Percentiles rank a stretch among this genome's conserved stretches.
phyloP scores from a whole-genome alignment of 2,888 invertebrate genomes.

The Torymus auratus region DNA sequence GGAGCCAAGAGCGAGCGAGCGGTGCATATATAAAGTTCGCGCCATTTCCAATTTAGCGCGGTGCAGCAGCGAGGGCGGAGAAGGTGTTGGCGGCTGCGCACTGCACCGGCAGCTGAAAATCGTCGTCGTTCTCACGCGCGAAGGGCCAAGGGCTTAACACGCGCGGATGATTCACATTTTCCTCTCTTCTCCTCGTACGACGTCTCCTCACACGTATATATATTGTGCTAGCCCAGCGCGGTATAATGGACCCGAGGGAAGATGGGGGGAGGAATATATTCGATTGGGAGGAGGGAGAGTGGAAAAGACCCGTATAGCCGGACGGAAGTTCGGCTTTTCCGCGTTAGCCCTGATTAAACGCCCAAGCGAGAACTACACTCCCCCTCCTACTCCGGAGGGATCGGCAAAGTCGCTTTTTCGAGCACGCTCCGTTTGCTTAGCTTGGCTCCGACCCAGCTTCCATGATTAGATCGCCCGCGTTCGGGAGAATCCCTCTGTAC shows the following conservation, averaged over 20 bases:
- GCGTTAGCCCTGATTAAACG: constrained; percentile 54
- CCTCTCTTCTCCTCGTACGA: not conserved
- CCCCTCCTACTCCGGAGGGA: constrained; percentile 7
- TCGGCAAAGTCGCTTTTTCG: constrained; percentile 27
- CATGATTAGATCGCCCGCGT: constrained; percentile 67
- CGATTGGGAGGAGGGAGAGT: constrained; percentile 18
- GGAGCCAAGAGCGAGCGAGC: not conserved
- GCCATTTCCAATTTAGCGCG: constrained; percentile 51
- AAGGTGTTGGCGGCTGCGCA: too few relatives aligned
- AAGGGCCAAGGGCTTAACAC: constrained; percentile 22
- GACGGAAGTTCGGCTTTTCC: constrained; percentile 53
- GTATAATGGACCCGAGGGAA: not conserved
- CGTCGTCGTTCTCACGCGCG: not conserved
- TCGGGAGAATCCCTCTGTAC: not conserved
- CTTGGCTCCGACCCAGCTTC: constrained; percentile 63
- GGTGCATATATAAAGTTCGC: constrained; percentile 36
- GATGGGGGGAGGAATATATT: constrained; percentile 4
- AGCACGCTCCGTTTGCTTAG: constrained; percentile 34
- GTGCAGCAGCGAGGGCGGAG: too few relatives aligned
- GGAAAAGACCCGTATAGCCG: constrained; percentile 36
- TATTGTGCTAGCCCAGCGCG: too few relatives aligned
- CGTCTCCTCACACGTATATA: not conserved
- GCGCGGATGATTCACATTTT: constrained; percentile 50
- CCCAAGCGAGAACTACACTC: not conserved
- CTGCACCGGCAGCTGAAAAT: constrained; percentile 40